Evolutionary conservation across 2,888 invertebrate genomes (phyloP).

Genomic region (Lagria hirta): DNA sequence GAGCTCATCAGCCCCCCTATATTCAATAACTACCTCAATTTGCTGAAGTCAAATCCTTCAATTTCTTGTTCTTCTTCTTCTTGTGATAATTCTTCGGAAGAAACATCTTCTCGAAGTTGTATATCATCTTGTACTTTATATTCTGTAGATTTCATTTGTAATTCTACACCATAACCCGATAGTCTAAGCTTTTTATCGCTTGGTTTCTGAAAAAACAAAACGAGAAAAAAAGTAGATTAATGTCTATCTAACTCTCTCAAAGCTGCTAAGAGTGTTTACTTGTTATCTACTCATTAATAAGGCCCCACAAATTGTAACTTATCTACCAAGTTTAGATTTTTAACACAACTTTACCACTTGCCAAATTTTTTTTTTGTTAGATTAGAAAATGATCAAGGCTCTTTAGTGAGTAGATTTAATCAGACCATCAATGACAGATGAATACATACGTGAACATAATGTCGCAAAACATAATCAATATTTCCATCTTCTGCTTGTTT

Average conservation of each 20-base stretch:
- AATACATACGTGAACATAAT: constrained; percentile 85
- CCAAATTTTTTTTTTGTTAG: too few species aligned
- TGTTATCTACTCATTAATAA: too few species aligned
- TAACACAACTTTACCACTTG: too few species aligned
- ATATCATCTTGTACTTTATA: constrained; percentile 98
- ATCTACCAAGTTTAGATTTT: too few species aligned
- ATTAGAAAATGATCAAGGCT: too few species aligned
- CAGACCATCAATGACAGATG: constrained; percentile 6
- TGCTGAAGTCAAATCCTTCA: constrained; percentile 88
- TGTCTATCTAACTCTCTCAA: background rate
- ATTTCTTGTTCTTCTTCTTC: constrained; percentile 64
- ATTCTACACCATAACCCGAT: constrained; percentile 96
- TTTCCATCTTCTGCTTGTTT: constrained; percentile 67
- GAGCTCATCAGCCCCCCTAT: too few species aligned
- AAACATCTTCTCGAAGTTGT: constrained; percentile 50
- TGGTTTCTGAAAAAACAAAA: constrained; percentile 32
- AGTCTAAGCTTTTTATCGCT: constrained; percentile 65
- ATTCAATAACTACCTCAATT: constrained; percentile 69
- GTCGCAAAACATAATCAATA: constrained; percentile 85
- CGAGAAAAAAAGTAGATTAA: constrained; percentile 1
- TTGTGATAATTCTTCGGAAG: constrained; percentile 44
- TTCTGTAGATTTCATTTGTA: constrained; percentile 98
- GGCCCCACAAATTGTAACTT: too few species aligned
- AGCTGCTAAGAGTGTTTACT: background rate
- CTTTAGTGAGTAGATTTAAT: constrained; percentile 3